Evolutionary conservation across 2,797 vertebrate genomes (phyloP).

Genomic region (Eurystomus glaucurus): DNA sequence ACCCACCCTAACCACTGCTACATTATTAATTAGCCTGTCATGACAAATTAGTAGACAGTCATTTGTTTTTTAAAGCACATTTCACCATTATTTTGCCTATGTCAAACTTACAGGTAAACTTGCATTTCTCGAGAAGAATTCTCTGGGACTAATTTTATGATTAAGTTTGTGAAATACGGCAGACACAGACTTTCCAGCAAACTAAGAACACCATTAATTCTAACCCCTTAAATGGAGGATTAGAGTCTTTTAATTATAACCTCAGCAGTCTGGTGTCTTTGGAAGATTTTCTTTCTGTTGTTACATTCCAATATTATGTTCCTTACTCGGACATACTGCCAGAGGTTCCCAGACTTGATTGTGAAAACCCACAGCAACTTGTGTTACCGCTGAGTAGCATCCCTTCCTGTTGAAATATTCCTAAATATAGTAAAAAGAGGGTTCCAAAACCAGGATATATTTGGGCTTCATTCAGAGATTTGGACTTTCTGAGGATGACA

Average conservation of each 20-base stretch:
- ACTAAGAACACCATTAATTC: not conserved
- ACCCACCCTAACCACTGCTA: not conserved
- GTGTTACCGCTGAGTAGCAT: not conserved
- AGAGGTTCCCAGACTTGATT: not conserved
- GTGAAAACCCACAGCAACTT: not conserved
- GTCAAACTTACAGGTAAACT: not conserved
- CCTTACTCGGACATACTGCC: not conserved
- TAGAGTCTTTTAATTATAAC: not conserved
- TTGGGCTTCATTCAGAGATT: not conserved
- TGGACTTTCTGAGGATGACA: not conserved
- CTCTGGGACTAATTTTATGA: not conserved
- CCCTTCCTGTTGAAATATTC: not conserved
- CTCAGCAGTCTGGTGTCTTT: not conserved
- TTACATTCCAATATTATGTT: not conserved
- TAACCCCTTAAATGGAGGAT: not conserved
- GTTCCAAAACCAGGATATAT: not conserved
- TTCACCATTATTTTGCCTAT: not conserved
- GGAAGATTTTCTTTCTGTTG: not conserved
- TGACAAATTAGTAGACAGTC: not conserved
- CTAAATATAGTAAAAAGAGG: not conserved
- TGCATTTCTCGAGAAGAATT: not conserved
- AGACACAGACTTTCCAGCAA: not conserved
- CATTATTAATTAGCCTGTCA: not conserved
- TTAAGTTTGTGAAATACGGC: not conserved
- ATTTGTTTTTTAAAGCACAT: not conserved